These are phyloP conservation scores for Bombus superbus DNA, from an alignment of 1,140 invertebrate species.

Conservation along the genomic window DNA sequence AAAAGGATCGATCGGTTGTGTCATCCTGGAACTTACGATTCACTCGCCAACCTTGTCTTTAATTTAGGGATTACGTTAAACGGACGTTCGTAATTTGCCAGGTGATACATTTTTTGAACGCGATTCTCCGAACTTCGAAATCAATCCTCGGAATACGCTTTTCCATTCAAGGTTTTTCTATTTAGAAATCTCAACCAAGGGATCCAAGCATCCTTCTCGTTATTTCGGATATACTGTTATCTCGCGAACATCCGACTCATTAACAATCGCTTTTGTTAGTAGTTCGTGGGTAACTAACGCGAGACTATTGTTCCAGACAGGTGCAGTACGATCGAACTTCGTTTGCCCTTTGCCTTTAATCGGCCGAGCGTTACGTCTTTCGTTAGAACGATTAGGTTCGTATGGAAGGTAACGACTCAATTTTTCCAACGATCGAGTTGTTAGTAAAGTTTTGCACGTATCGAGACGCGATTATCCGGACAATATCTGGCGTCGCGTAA, in stretches of 20 bases:
- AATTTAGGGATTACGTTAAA: too few species aligned
- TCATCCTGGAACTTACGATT: not conserved
- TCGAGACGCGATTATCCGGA: not conserved
- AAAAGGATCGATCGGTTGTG: not conserved
- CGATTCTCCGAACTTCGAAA: too few species aligned
- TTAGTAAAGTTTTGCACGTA: not conserved
- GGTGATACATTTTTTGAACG: too few species aligned
- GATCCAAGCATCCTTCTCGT: not conserved
- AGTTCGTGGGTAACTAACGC: not conserved
- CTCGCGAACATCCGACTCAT: not conserved
- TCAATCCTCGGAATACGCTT: too few species aligned
- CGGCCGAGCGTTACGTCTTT: not conserved
- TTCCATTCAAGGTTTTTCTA: too few species aligned
- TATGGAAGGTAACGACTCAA: not conserved
- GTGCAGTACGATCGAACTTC: not conserved
- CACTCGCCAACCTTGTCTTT: too few species aligned
- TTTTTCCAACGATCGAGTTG: not conserved
- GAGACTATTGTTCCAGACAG: not conserved
- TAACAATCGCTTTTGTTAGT: constrained; percentile 21
- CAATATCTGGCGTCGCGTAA: not conserved
- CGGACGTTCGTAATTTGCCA: too few species aligned
- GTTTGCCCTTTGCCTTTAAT: not conserved
- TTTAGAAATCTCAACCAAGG: too few species aligned
- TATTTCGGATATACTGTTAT: not conserved
- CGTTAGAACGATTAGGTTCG: not conserved